Evolutionary conservation across 2,797 vertebrate species (phyloP).

Genomic region (Brachyrhaphis roseni): DNA sequence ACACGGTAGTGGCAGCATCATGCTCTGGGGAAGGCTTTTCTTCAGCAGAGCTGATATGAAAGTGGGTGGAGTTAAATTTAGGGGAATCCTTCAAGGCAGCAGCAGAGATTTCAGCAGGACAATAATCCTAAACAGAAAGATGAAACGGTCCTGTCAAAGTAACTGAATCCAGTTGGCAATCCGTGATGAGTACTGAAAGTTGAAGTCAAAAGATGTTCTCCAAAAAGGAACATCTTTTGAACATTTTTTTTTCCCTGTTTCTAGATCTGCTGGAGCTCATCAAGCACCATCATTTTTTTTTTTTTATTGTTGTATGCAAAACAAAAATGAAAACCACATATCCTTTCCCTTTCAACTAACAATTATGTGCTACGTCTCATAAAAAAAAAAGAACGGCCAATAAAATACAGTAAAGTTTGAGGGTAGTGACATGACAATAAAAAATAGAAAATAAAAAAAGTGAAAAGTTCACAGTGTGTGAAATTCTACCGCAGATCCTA

Average conservation of each 20-base stretch:
- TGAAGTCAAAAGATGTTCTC: not conserved
- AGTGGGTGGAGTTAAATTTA: not conserved
- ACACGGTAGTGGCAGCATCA: not conserved
- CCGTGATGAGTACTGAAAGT: no score
- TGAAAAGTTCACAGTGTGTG: not conserved
- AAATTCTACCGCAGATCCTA: not conserved
- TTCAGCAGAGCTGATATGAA: not conserved
- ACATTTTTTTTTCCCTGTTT: no score
- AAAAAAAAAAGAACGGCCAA: not conserved
- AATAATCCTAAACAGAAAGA: not conserved
- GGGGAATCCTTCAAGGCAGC: not conserved
- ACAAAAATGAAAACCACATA: not conserved
- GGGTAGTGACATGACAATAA: not conserved
- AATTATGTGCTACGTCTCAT: not conserved
- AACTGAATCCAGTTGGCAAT: not conserved
- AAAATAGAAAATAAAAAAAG: not conserved
- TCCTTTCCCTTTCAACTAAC: not conserved
- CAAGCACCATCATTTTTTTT: not conserved
- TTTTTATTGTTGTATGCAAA: not conserved
- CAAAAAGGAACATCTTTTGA: no score
- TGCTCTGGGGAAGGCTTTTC: not conserved
- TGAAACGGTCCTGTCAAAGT: not conserved
- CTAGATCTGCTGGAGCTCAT: not conserved
- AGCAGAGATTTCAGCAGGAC: not conserved
- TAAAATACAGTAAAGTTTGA: not conserved